Evolutionary conservation across 2,797 vertebrate genomes (phyloP).

Genomic region (Fundulus diaphanus): DNA sequence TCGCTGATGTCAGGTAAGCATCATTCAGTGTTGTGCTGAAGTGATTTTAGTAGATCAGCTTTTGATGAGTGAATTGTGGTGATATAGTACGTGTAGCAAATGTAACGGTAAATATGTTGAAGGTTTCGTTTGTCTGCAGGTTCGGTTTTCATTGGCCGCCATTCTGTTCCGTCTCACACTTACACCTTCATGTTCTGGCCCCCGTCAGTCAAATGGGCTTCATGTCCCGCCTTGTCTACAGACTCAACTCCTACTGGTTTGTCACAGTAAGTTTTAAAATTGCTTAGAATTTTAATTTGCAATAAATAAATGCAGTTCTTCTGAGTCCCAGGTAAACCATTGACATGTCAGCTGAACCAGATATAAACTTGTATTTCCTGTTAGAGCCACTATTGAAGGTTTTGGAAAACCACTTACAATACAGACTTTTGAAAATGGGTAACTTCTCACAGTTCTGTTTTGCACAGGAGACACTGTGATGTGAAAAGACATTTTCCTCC

Average conservation of each 20-base stretch:
- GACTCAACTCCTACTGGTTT: constrained; percentile 95
- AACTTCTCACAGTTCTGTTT: too few species aligned
- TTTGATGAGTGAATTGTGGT: not conserved
- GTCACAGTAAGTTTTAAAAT: constrained; percentile 85
- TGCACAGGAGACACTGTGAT: too few species aligned
- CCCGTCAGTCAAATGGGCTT: constrained; percentile 92
- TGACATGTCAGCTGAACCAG: too few species aligned
- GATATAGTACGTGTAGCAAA: not conserved
- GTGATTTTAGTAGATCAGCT: not conserved
- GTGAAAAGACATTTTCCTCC: too few species aligned
- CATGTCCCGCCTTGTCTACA: constrained; percentile 89
- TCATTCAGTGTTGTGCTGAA: not conserved
- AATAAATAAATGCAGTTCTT: not conserved
- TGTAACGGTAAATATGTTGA: not conserved
- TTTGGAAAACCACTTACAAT: too few species aligned
- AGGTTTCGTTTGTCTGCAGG: constrained; percentile 72
- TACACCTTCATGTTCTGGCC: constrained; percentile 96
- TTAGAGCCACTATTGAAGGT: too few species aligned
- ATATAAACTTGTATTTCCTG: too few species aligned
- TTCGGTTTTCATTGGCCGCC: constrained; percentile 98
- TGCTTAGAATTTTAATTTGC: not conserved
- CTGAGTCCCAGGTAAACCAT: not conserved
- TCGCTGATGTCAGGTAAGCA: constrained; percentile 89
- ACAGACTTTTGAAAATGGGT: too few species aligned
- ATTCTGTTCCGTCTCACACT: constrained; percentile 92